Evolutionary conservation across 92 coral and sea anemone genomes (phyloP).

Genomic region (Siderastrea radians): DNA sequence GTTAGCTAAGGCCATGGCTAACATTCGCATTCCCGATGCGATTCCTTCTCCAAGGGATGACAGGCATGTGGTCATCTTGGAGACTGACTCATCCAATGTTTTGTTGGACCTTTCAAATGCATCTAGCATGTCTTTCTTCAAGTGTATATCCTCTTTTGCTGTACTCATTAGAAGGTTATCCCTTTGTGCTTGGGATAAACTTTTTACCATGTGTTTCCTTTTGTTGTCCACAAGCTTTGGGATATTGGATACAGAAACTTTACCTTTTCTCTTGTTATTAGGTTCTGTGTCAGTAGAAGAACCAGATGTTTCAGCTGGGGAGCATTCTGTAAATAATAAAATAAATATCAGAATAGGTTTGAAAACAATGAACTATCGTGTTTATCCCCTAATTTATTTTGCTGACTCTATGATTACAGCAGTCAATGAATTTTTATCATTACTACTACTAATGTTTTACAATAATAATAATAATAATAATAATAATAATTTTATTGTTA

Average conservation of each 20-base stretch:
- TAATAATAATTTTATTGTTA: too few relatives aligned
- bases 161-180: conserved; percentile 41
- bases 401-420: conserved; percentile 2
- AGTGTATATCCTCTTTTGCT: conserved; percentile 19
- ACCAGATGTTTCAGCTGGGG: conserved; percentile 13
- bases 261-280: not conserved
- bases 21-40: conserved; percentile 39
- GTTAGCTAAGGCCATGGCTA: conserved; percentile 30
- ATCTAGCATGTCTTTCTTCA: conserved; percentile 27
- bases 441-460: too few relatives aligned
- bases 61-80: conserved; percentile 45
- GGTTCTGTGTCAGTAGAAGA: not conserved
- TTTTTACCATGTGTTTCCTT: conserved; percentile 43
- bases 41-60: conserved; percentile 47
- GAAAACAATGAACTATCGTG: conserved; percentile 7
- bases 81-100: conserved; percentile 21
- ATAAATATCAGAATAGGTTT: conserved; percentile 1
- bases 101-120: conserved; percentile 32
- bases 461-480: too few relatives aligned
- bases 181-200: conserved; percentile 34
- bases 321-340: not conserved
- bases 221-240: conserved; percentile 38
- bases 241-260: not conserved
- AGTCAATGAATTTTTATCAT: not conserved
- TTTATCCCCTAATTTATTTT: not conserved